Evolutionary conservation across 2,113 vertebrate species (phyloP).

Genomic region (Mellivora capensis): DNA sequence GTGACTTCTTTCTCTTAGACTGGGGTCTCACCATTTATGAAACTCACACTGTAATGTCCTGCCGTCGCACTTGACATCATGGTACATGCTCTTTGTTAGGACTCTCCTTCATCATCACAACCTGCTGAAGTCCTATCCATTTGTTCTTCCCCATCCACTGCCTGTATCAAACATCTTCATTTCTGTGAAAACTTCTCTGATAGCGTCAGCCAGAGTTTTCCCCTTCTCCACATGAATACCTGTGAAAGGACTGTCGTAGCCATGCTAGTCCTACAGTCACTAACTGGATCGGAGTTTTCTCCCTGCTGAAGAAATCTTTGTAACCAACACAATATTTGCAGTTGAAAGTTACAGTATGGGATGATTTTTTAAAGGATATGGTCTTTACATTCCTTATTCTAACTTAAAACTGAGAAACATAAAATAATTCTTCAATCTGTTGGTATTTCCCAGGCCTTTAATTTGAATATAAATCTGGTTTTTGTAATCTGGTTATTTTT

Average conservation of each 20-base stretch:
- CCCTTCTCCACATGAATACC: background rate
- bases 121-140: background rate
- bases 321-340: background rate
- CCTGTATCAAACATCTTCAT: background rate
- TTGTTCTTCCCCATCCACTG: background rate
- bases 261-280: background rate
- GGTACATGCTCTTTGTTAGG: background rate
- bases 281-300: background rate
- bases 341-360: background rate
- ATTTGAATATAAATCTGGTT: background rate
- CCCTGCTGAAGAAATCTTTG: background rate
- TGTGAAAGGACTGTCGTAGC: background rate
- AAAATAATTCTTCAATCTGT: background rate
- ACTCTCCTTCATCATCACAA: background rate
- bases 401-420: background rate
- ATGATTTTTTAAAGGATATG: background rate
- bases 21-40: background rate
- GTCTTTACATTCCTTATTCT: background rate
- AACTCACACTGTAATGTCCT: rapidly evolving
- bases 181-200: background rate
- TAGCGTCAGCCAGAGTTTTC: background rate
- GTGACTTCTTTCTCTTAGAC: background rate
- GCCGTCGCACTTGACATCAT: background rate
- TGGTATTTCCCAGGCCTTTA: background rate
- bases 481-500: background rate